Evolutionary conservation across 2,113 vertebrate species (phyloP).

Genomic region (Propithecus coquereli): DNA sequence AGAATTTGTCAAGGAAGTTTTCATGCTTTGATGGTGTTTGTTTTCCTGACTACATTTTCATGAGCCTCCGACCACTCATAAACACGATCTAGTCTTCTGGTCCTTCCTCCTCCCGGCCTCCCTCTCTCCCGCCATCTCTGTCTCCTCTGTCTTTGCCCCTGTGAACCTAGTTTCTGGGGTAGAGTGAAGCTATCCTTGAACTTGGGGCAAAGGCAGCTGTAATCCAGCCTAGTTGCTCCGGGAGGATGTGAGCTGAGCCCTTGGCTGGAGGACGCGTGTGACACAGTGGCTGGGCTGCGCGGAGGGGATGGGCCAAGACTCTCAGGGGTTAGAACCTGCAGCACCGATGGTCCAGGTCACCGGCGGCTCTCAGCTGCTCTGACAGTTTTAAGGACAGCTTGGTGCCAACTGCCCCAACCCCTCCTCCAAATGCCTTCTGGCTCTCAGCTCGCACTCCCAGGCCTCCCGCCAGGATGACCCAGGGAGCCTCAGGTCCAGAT

Average conservation of each 20-base stretch:
- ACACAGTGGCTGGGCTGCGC: accelerated
- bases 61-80: background rate
- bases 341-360: accelerated
- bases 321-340: accelerated
- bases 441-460: background rate
- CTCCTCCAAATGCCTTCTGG: background rate
- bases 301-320: accelerated
- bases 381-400: background rate
- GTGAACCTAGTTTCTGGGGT: accelerated
- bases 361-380: accelerated
- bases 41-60: background rate
- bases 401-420: accelerated
- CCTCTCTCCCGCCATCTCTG: background rate
- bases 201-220: accelerated
- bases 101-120: background rate
- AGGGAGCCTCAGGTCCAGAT: background rate
- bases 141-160: background rate
- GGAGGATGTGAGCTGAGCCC: background rate
- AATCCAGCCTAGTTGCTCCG: accelerated
- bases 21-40: background rate
- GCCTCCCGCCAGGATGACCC: background rate
- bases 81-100: background rate
- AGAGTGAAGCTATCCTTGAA: accelerated
- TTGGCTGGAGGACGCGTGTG: accelerated
- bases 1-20: conserved; percentile 2